Base-by-base conservation (phyloP, 1,140 invertebrate species). In the Heliothis subflexa region DNA sequence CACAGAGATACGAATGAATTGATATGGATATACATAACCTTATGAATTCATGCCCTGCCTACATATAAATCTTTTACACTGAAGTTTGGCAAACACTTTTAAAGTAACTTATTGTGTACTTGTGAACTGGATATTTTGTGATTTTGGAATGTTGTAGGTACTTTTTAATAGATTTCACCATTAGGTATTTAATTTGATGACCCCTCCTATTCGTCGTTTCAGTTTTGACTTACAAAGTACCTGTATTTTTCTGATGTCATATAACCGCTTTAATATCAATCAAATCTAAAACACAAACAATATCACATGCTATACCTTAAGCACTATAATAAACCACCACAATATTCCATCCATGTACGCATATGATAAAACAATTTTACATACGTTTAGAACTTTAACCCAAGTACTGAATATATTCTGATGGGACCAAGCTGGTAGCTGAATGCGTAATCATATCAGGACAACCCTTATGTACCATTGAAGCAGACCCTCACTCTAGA, bases 1-100 rank as follows among this genome's bases (percentile, higher is more conserved):
- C 61, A 49, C 16, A 66, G 74, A 72, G 71, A 71, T 77, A 81
- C 55, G 66, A 72, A 76, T 72, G 49, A 55, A 71, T 71, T 71
- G 68, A 71, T 71, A 71, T 71, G 68, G 21, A 55, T 54, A 71
- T 25, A 25, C 21, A 25, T 16, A 40, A 25, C 47, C 66, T 70
- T 70, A 70, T 70, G 66, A 70, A 70, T 70, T 52, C 66, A 28
- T 70, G 47, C 52, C 21, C 14, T 70, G 66, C 4, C 47, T 70
- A 16, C 66, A 2, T 25, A 70, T 57, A 59, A 74, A 74, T 70
- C 66, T 70, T 68, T 70, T 68, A 18, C n/a, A 55, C 28, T 72
- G 50, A 40, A 40, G 9, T 13, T 28, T 10, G n/a, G 16, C 13
- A 16, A 72, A 55, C 45, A 72, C 2, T 57, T 21, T 2, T 49